phyloP scores from a whole-genome alignment of 1,140 invertebrate species.

The Leptoteleia sp. region DNA sequence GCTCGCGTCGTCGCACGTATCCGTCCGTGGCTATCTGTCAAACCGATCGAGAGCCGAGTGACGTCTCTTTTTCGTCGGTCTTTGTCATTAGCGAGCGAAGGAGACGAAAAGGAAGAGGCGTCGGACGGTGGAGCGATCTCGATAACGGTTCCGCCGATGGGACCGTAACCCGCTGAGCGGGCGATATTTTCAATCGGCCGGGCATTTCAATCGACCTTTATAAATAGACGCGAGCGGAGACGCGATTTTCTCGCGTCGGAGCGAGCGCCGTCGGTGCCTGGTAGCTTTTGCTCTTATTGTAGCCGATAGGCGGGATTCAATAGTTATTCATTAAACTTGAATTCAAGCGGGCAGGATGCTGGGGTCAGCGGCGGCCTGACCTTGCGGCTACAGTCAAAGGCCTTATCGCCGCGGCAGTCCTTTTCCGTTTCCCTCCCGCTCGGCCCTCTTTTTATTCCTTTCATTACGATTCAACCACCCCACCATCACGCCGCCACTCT shows the following conservation, averaged over 20 bases:
- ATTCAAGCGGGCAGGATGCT: constrained; percentile 77
- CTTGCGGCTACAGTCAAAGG: constrained; percentile 79
- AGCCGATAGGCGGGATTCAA: constrained; percentile 79
- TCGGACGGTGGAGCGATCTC: constrained; percentile 15
- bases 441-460: constrained; percentile 59
- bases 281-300: constrained; percentile 75
- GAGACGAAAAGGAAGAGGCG: constrained; percentile 5
- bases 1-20: constrained; percentile 39
- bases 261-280: constrained; percentile 59
- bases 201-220: too few relatives aligned
- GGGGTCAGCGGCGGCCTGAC: constrained; percentile 77
- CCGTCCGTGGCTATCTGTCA: constrained; percentile 31
- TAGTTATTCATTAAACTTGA: constrained; percentile 80
- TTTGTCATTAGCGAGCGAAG: constrained; percentile 28
- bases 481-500: constrained; percentile 26
- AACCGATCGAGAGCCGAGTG: constrained; percentile 8
- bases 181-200: constrained; percentile 67
- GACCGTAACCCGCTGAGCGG: constrained; percentile 43
- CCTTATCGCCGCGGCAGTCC: constrained; percentile 75
- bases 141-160: constrained; percentile 49
- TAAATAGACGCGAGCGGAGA: constrained; percentile 67
- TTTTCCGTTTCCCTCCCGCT: constrained; percentile 63
- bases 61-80: constrained; percentile 11
- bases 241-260: constrained; percentile 69
- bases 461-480: constrained; percentile 62